Evolutionary conservation across 2,888 invertebrate species (phyloP).

Genomic region (Cenopis cana): DNA sequence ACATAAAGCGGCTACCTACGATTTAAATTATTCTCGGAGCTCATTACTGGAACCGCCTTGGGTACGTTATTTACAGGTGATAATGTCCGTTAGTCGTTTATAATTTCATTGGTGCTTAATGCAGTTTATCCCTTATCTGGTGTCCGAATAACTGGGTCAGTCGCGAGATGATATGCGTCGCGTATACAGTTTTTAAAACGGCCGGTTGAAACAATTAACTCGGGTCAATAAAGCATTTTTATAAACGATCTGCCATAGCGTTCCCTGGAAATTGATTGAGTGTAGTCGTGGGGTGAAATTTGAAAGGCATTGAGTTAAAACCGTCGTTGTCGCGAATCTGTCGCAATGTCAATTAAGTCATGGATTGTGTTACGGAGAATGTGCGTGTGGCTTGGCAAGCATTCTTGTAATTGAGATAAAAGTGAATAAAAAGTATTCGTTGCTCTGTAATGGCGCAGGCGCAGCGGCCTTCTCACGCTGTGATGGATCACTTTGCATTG

Average conservation of each 20-base stretch:
- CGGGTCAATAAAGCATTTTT: conserved; percentile 64
- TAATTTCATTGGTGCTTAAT: conserved; percentile 41
- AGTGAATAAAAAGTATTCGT: background rate
- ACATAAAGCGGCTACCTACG: conserved; percentile 42
- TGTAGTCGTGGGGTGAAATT: conserved; percentile 39
- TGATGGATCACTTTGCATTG: conserved; percentile 60
- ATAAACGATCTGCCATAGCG: conserved; percentile 56
- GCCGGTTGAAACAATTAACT: conserved; percentile 59
- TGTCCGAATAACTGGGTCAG: conserved; percentile 64
- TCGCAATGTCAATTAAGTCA: conserved; percentile 41
- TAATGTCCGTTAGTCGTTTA: conserved; percentile 57
- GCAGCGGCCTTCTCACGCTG: conserved; percentile 53
- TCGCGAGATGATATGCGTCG: conserved; percentile 63
- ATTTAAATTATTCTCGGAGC: conserved; percentile 52
- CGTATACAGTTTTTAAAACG: conserved; percentile 59
- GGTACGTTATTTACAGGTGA: conserved; percentile 55
- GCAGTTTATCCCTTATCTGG: conserved; percentile 52
- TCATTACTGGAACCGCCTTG: conserved; percentile 50
- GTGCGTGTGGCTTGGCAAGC: conserved; percentile 7
- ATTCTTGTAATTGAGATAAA: conserved; percentile 8
- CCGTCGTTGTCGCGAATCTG: conserved; percentile 30
- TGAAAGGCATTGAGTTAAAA: conserved; percentile 30
- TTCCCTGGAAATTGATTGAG: conserved; percentile 49
- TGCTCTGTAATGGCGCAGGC: conserved; percentile 37
- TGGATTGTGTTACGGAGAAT: conserved; percentile 21